Evolutionary conservation across 1,140 invertebrate genomes (phyloP).

Genomic region (Tribolium madens): DNA sequence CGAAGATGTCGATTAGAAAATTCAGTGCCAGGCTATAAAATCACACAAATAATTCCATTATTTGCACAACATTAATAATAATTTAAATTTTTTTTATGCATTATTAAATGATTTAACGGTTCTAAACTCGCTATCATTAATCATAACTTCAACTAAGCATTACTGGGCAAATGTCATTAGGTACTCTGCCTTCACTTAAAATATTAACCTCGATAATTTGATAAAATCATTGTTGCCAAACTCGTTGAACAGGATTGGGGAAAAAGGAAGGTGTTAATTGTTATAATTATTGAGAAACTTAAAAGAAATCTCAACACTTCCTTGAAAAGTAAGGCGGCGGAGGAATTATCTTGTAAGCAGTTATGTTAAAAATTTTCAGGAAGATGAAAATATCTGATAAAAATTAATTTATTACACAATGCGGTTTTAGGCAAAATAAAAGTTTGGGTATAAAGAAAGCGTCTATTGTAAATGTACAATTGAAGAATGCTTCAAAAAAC

Average conservation of each 20-base stretch:
- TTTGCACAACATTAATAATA: slow-evolving; percentile 6
- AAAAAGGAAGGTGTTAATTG: slow-evolving; percentile 22
- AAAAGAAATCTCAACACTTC: not conserved
- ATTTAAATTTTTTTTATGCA: not conserved
- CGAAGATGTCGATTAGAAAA: not conserved
- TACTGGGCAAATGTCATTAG: slow-evolving; percentile 30
- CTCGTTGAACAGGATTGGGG: not conserved
- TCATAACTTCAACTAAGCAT: slow-evolving; percentile 27
- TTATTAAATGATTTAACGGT: slow-evolving; percentile 19
- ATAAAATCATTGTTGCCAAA: slow-evolving; percentile 11
- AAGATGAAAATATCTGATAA: not conserved
- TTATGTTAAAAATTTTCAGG: not conserved
- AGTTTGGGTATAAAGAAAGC: not conserved
- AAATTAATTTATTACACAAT: not conserved
- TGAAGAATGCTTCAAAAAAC: too few species aligned
- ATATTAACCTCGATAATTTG: slow-evolving; percentile 11
- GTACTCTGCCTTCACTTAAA: slow-evolving; percentile 16
- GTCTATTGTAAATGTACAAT: too few species aligned
- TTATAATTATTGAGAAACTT: slow-evolving; percentile 8
- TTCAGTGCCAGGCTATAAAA: too few species aligned
- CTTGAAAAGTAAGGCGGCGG: not conserved
- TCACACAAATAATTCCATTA: not conserved
- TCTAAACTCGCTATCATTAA: slow-evolving; percentile 1
- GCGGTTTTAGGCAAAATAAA: not conserved
- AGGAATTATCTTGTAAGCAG: not conserved